Evolutionary conservation across 2,113 vertebrate species (phyloP), one percentile per base, ranked within the genome.

Genomic region (Sakesphorus luctuosus): DNA sequence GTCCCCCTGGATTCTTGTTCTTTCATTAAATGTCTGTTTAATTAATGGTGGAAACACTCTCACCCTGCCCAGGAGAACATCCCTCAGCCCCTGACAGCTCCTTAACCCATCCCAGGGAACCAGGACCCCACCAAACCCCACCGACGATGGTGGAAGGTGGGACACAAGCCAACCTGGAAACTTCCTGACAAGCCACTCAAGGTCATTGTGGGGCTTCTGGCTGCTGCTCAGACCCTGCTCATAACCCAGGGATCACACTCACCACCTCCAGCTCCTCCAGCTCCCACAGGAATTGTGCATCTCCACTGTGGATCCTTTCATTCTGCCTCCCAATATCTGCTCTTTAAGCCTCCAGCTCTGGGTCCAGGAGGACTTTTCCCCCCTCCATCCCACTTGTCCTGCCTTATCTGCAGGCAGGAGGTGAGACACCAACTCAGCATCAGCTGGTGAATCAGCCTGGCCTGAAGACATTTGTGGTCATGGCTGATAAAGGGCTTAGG

Each of bases 401-500:
- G 13, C 71, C 9, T 90, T 75, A 46, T 67, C 23, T 28, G 21
- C 1, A 3, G 23, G 62, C 38, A 66, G 65, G 47, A 87, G 75
- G 8, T 20, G 31, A 71, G 80, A 63, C 7, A 6, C 13, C 63
- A 87, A 24, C 43, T 40, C 40, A 16, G 79, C 76, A 59, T 75
- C 79, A 85, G 69, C 72, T 7, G 16, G 68, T 5, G 24, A 79
- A 2, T 11, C 63, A 67, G 61, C 44, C 8, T 4, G 49, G 44
- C 59, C 63, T 6, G 8, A 68, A 61, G 69, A 10, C 13, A 2
- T 40, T 19, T n/a, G 47, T 92, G 96, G 77, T 72, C 89, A 26
- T 3, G 1, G 55, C 85, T 84, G 72, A 87, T 96, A 90, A 90
- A 87, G 18, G 88, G 50, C 24, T 90, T 94, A 88, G 85, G 58